Base-by-base conservation (phyloP, 2,797 vertebrate genomes). In the Carduelis carduelis region DNA sequence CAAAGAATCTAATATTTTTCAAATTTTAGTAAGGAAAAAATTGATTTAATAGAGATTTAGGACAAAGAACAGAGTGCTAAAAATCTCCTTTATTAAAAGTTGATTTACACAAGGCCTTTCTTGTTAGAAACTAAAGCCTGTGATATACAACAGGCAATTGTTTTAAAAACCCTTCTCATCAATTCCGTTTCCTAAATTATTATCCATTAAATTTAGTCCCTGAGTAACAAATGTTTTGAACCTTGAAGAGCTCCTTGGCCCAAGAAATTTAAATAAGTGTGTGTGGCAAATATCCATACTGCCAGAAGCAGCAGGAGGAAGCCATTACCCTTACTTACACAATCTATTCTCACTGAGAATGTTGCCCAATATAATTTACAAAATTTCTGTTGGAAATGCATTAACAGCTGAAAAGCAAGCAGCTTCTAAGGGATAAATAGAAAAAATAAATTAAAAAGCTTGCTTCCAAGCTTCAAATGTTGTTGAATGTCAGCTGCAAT, bases 291-390 rank as follows among this genome's bases (percentile, higher is more conserved):
- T 87, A 94, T 80, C 89, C 43, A 43, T 64, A 60, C 65, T 59
- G 96, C 97, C 94, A 92, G 94, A 84, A 80, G 69, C 96, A 97
- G 96, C 97, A 94, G 95, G 96, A 56, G 97, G 96, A 95, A 97
- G 95, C 95, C 95, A 94, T 97, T 96, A 96, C 65, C 2, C 53
- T 96, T 96, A 96, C 97, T 92, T 93, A 96, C 90, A 96, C 93
- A 89, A 97, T 96, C 97, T 94, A 93, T 93, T 97, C 97, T 96
- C 39, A 87, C 96, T 94, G 95, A 92, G 96, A 97, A 95, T 97
- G 97, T 97, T 98, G 96, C 97, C 97, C 98, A 94, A 97, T 97
- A 98, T 97, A 98, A 97, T 97, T 98, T 97, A 97, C 97, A 97
- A 97, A 97, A 96, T 97, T 98, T 98, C 97, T 92, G 93, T 94